These are phyloP conservation scores for Phymanthus crucifer DNA, from an alignment of 92 coral and sea anemone species.

Conservation along the genomic window DNA sequence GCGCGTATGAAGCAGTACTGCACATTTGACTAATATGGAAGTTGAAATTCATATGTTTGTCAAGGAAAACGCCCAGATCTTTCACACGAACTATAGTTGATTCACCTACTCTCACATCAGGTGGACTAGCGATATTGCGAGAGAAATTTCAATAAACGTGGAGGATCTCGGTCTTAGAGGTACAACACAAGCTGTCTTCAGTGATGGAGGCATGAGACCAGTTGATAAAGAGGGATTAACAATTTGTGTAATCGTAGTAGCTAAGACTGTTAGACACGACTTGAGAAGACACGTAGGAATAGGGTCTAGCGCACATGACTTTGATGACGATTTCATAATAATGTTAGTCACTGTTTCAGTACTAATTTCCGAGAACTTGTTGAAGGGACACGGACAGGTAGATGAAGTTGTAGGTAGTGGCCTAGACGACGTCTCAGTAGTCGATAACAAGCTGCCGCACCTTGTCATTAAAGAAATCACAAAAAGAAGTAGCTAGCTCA, in stretches of 20 bases:
- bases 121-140: background rate
- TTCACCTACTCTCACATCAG: constrained; percentile 10
- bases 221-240: constrained; percentile 29
- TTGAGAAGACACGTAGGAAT: constrained; percentile 34
- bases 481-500: constrained; percentile 15
- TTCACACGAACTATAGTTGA: constrained; percentile 1
- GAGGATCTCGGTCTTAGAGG: constrained; percentile 2
- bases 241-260: constrained; percentile 11
- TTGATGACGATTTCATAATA: constrained; percentile 22
- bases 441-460: background rate
- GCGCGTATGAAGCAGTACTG: constrained; percentile 10
- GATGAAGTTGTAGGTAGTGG: too few species aligned
- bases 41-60: constrained; percentile 6
- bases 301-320: constrained; percentile 33
- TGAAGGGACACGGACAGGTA: background rate
- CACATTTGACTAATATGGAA: constrained; percentile 4
- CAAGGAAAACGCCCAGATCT: background rate
- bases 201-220: constrained; percentile 18
- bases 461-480: constrained; percentile 7
- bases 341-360: constrained; percentile 16
- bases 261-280: constrained; percentile 1
- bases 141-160: background rate
- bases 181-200: constrained; percentile 33
- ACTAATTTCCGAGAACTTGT: constrained; percentile 7
- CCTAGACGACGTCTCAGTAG: background rate